Evolutionary conservation across 2,797 vertebrate genomes (phyloP).

Genomic region (Harpagifer antarcticus): DNA sequence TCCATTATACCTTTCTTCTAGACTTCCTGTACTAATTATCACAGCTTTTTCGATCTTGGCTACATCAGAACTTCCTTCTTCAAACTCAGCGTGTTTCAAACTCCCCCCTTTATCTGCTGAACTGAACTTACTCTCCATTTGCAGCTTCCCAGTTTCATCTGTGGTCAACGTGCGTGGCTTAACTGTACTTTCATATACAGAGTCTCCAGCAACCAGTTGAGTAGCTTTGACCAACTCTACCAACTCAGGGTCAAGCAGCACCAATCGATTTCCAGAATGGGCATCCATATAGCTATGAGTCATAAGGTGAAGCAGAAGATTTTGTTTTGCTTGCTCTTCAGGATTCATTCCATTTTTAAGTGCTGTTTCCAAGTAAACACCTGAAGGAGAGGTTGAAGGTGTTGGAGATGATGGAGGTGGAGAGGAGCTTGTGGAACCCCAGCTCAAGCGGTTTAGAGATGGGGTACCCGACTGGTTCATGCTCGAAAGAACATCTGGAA

Average conservation of each 20-base stretch:
- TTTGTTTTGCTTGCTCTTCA: conserved; percentile 73
- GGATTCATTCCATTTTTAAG: conserved; percentile 52
- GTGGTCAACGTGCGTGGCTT: conserved; percentile 20
- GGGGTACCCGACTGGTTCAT: conserved; percentile 76
- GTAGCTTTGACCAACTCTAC: conserved; percentile 66
- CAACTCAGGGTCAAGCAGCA: conserved; percentile 88
- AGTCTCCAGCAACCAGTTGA: conserved; percentile 28
- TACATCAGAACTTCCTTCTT: conserved; percentile 20
- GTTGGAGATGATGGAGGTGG: conserved; percentile 53
- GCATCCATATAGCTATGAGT: conserved; percentile 92
- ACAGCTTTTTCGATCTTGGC: conserved; percentile 29
- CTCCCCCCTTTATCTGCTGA: conserved; percentile 29
- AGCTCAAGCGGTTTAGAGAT: conserved; percentile 72
- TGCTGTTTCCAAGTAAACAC: conserved; percentile 45
- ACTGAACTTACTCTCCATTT: conserved; percentile 21
- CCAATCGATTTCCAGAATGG: conserved; percentile 88
- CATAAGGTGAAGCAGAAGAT: conserved; percentile 88
- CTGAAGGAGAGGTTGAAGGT: conserved; percentile 48
- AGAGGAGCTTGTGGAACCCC: conserved; percentile 68
- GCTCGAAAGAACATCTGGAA: conserved; percentile 88
- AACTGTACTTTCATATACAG: conserved; percentile 10
- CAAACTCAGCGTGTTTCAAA: conserved; percentile 22
- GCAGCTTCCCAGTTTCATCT: conserved; percentile 24
- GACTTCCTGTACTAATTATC: not conserved
- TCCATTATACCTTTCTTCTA: conserved; percentile 17